phyloP scores from a whole-genome alignment of 2,888 invertebrate species.

The Drosophila buzzatii region DNA sequence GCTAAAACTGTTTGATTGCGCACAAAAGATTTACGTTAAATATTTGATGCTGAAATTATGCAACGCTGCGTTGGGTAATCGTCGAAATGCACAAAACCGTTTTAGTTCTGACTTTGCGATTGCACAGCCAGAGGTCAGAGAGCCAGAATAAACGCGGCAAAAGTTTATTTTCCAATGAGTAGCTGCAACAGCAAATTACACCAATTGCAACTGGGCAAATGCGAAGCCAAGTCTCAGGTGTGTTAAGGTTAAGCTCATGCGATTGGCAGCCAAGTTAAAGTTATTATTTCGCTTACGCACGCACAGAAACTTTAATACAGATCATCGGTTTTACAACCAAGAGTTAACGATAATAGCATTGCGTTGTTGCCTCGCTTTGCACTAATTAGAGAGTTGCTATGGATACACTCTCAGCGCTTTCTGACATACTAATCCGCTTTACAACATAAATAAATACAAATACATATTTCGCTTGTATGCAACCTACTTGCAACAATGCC shows the following conservation, averaged over 20 bases:
- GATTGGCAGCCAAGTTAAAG: background rate
- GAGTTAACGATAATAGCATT: background rate
- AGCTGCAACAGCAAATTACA: conserved; percentile 10
- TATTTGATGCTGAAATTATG: conserved; percentile 80
- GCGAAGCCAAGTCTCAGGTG: background rate
- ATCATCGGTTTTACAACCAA: background rate
- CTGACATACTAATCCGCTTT: background rate
- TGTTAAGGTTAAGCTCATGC: conserved; percentile 9
- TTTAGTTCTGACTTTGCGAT: conserved; percentile 47
- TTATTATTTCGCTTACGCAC: background rate
- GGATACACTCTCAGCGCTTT: background rate
- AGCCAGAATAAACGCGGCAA: conserved; percentile 5
- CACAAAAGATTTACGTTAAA: conserved; percentile 79
- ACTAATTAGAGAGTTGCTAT: background rate
- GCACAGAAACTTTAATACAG: background rate
- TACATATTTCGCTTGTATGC: background rate
- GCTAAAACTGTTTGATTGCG: conserved; percentile 70
- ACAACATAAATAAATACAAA: background rate
- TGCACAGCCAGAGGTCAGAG: conserved; percentile 32
- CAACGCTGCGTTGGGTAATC: conserved; percentile 77
- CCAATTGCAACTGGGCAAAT: conserved; percentile 18
- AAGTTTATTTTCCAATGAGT: conserved; percentile 19
- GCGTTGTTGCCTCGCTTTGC: background rate
- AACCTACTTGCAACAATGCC: background rate
- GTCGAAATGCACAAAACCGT: conserved; percentile 68